Conservation (phyloP, 92 coral and sea anemone species). For the Siderastrea siderea region DNA sequence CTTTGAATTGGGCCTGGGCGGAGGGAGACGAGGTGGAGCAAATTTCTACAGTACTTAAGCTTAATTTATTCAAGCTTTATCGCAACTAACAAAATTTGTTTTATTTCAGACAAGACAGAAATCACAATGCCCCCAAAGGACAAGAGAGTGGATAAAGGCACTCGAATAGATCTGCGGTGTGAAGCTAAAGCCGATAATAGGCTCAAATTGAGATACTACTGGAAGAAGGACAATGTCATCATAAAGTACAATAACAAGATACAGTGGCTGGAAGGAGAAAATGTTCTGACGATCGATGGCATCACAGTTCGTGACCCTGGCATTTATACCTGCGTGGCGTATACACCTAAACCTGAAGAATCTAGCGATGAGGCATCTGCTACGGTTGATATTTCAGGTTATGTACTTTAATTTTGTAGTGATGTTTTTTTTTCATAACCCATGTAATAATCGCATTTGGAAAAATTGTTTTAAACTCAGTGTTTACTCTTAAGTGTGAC, state of each 20-base stretch:
- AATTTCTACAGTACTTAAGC: too few species aligned
- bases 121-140: slow-evolving; percentile 46
- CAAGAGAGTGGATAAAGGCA: slow-evolving; percentile 28
- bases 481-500: too few species aligned
- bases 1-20: too few species aligned
- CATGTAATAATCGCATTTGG: not conserved
- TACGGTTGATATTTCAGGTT: slow-evolving; percentile 84
- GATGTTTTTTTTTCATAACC: not conserved
- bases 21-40: too few species aligned
- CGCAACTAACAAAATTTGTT: not conserved
- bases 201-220: slow-evolving; percentile 58
- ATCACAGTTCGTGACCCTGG: slow-evolving; percentile 80
- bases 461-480: too few species aligned
- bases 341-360: slow-evolving; percentile 69
- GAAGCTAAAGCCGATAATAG: slow-evolving; percentile 49
- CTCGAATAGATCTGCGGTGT: slow-evolving; percentile 70
- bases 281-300: slow-evolving; percentile 54
- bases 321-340: slow-evolving; percentile 86
- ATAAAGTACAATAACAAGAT: slow-evolving; percentile 46
- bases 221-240: slow-evolving; percentile 72
- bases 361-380: slow-evolving; percentile 80
- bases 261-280: slow-evolving; percentile 54
- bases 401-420: not conserved
- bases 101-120: slow-evolving; percentile 57
- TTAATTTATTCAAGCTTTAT: too few species aligned